Evolutionary conservation across 2,888 invertebrate genomes (phyloP), one percentile per base, ranked within the genome.

Genomic region (Meganola albula): DNA sequence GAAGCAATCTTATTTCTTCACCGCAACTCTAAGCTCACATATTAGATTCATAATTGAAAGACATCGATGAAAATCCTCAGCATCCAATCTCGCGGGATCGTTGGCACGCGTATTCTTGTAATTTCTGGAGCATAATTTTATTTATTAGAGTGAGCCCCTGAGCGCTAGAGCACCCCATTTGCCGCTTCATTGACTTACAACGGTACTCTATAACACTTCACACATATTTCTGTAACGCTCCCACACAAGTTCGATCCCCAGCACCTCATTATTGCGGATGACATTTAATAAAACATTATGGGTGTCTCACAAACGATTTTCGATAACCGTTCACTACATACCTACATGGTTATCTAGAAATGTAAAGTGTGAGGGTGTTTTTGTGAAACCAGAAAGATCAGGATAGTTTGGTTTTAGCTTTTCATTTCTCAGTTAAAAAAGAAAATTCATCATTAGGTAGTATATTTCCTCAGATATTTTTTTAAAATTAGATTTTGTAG

Each of bases 131-230:
- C 75, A 84, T 85, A 84, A 85, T 85, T 84, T 84, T 84, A 84
- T 85, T 84, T 85, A 84, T 85, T 84, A 84, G 82, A 82, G 76
- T 74, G 64, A 74, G 69, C 75, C 76, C 75, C 73, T 75, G 57
- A 63, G 69, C 69, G 65, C 71, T 72, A 71, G 80, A 79, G 75
- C 76, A 82, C 82, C 84, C 85, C 76, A 85, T 85, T 85, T 84
- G 65, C 79, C 82, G 83, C 83, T 75, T 84, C 85, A 85, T 85
- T 84, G 85, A 85, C 85, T 85, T 84, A 85, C 85, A 84, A 84
- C 83, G 83, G 75, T 78, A 77, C 80, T 83, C 79, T 64, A 84
- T 84, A 83, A 83, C 78, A 82, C 83, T 84, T 83, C 74, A 75
- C 84, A 84, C 85, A 85, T 85, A 85, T 85, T 84, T 84, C 79